phyloP scores from a whole-genome alignment of 2,888 invertebrate genomes.

The Synergus laeviventris region DNA sequence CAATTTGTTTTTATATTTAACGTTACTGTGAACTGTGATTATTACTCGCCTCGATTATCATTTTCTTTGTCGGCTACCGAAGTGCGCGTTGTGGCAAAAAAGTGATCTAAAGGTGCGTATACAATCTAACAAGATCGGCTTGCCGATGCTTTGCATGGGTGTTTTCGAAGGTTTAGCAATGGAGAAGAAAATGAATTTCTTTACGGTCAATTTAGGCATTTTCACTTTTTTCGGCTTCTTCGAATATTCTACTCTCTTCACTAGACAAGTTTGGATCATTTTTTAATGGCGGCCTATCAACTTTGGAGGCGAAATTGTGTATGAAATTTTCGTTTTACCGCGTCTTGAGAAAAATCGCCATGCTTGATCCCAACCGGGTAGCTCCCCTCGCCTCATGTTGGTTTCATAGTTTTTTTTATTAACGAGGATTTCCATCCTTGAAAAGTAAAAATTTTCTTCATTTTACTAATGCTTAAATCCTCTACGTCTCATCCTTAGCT shows the following conservation, averaged over 20 bases:
- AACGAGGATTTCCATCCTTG: slow-evolving; percentile 27
- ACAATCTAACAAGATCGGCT: slow-evolving; percentile 52
- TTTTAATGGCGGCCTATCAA: neutral
- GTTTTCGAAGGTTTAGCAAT: slow-evolving; percentile 53
- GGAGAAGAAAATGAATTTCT: slow-evolving; percentile 42
- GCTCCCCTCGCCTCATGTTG: slow-evolving; percentile 54
- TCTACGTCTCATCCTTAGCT: neutral
- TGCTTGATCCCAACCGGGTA: slow-evolving; percentile 62
- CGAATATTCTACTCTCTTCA: neutral
- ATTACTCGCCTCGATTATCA: slow-evolving; percentile 56
- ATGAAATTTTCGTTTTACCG: slow-evolving; percentile 47
- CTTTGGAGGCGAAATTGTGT: neutral
- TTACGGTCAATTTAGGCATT: neutral
- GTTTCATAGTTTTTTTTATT: slow-evolving; percentile 31
- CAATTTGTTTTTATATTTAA: slow-evolving; percentile 69
- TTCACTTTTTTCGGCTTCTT: neutral
- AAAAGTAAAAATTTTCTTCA: neutral
- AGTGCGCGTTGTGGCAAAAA: slow-evolving; percentile 51
- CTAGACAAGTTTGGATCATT: neutral
- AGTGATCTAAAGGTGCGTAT: slow-evolving; percentile 56
- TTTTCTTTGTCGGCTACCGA: slow-evolving; percentile 49
- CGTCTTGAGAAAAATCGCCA: slow-evolving; percentile 62
- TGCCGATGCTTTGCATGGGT: slow-evolving; percentile 53
- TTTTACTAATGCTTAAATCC: neutral
- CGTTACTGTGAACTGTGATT: slow-evolving; percentile 62